phyloP scores from a whole-genome alignment of 2,888 invertebrate genomes.

The Leptura quadrifasciata region DNA sequence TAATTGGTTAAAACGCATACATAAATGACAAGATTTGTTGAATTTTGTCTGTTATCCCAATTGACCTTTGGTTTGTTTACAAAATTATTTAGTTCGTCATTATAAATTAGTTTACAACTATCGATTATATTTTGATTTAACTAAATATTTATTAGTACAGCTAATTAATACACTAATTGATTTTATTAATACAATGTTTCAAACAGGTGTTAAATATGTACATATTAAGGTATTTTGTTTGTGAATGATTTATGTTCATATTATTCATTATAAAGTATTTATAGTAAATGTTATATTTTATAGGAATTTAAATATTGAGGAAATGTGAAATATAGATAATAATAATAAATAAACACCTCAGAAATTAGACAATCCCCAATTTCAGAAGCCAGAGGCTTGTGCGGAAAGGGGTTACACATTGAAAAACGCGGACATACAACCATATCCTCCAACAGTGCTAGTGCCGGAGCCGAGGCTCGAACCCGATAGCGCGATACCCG shows the following conservation, averaged over 20 bases:
- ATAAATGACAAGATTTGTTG: neutral
- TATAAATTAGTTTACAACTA: neutral
- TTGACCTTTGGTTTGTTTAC: neutral
- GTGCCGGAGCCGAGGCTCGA: too few relatives aligned
- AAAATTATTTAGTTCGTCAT: neutral
- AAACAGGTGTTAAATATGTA: neutral
- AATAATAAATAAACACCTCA: too few relatives aligned
- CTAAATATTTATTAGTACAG: neutral
- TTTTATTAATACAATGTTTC: neutral
- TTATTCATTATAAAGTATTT: too few relatives aligned
- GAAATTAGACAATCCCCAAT: too few relatives aligned
- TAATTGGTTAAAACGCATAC: neutral
- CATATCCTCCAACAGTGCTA: too few relatives aligned
- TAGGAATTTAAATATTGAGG: too few relatives aligned
- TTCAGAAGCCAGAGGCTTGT: too few relatives aligned
- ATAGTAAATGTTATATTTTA: too few relatives aligned
- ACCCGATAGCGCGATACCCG: too few relatives aligned
- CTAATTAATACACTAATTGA: conserved; percentile 3
- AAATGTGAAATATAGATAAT: too few relatives aligned
- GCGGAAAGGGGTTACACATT: too few relatives aligned
- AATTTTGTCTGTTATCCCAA: neutral
- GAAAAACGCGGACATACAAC: too few relatives aligned
- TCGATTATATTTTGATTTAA: neutral
- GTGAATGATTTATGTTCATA: neutral
- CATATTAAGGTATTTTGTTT: neutral